phyloP scores from a whole-genome alignment of 2,797 vertebrate genomes.

The Gobionotothen gibberifrons region DNA sequence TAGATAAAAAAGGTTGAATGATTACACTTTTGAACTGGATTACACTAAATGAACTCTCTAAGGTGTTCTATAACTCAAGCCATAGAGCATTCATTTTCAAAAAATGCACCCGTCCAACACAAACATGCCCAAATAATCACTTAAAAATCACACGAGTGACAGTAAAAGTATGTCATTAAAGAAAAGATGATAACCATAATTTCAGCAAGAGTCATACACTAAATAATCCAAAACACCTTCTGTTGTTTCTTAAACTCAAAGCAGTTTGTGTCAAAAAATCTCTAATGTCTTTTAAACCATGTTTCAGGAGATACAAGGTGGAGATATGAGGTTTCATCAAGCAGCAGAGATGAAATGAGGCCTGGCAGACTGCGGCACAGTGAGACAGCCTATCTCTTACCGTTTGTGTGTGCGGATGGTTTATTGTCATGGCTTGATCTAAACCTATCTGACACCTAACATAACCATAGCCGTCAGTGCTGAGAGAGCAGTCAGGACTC shows the following conservation, averaged over 20 bases:
- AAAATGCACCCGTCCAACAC: neutral
- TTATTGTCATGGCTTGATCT: constrained; percentile 58
- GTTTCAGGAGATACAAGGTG: constrained; percentile 14
- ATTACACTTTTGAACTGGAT: neutral
- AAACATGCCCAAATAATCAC: neutral
- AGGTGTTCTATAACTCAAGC: neutral
- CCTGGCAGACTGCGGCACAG: constrained; percentile 53
- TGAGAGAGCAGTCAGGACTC: constrained; percentile 66
- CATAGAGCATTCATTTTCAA: too few species aligned
- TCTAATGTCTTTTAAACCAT: neutral
- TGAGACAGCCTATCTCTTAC: constrained; percentile 76
- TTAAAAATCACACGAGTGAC: neutral
- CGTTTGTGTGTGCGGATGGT: constrained; percentile 44
- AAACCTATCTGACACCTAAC: constrained; percentile 77
- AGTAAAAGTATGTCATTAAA: neutral
- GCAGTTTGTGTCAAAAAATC: neutral
- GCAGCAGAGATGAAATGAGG: constrained; percentile 57
- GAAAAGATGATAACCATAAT: neutral
- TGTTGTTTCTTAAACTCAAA: neutral
- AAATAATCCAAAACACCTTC: neutral
- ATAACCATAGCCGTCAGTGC: constrained; percentile 69
- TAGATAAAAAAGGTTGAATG: neutral
- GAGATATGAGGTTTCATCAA: constrained; percentile 45
- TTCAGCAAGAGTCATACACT: neutral
- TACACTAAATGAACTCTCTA: neutral